Base-by-base conservation (phyloP, 2,888 invertebrate genomes). In the Trypoxylon attenuatum region DNA sequence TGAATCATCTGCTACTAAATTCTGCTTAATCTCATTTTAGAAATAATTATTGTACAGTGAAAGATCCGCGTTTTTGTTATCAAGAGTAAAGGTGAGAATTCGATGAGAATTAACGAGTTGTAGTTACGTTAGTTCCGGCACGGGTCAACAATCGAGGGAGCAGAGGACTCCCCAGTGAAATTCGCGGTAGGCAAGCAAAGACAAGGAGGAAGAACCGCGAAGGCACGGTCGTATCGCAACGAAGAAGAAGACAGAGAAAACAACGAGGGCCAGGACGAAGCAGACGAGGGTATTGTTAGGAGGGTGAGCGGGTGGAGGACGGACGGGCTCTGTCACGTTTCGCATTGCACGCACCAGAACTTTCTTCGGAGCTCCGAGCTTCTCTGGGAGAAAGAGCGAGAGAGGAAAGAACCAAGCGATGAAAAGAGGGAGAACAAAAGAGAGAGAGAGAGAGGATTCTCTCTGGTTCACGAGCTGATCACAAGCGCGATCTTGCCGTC, bases 271-370 rank as follows among this genome's bases (percentile, higher is more conserved):
- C 27, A 51, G 47, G 29, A 27, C 42, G 43, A n/a, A 19, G 52
- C 41, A 29, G 60, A 53, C 65, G 65, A 60, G 60, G 68, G 69
- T 57, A 66, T 68, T 83, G 84, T 84, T 84, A 80, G 73, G 76
- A 78, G 77, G 79, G 77, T n/a, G n/a, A n/a, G n/a, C 73, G 78
- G 82, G 74, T 71, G 77, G 74, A 79, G 79, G 79, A 78, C 76
- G 78, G 81, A 72, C 71, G 75, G 77, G 79, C 74, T 79, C 80
- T 83, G 85, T 85, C 85, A 85, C 85, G 84, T 85, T 81, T 85
- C 83, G 81, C 82, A 84, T 85, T 84, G 83, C 85, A 85, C 85
- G 84, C 85, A 85, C 81, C 79, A 79, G 78, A 82, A 80, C 74
- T 78, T 76, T 73, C 70, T 71, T 69, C 67, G 63, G 68, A 71